Evolutionary conservation across 1,140 invertebrate species (phyloP), one percentile per base, ranked within the genome.

Genomic region (Littorina saxatilis): DNA sequence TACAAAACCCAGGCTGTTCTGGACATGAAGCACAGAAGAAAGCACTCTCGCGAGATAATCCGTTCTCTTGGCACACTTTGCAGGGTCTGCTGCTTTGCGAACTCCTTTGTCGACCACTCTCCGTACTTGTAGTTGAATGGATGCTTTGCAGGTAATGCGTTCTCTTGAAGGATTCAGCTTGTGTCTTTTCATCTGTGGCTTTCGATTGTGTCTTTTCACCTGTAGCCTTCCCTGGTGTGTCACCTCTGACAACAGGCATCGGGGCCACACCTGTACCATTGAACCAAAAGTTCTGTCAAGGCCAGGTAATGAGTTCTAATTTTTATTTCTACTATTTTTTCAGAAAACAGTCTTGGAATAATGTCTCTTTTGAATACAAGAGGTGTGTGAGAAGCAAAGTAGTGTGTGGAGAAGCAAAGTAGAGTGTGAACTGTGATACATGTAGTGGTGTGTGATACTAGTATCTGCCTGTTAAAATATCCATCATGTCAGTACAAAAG

Each of bases 1-100:
- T 52, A 37, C 74, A 76, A 50, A 76, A 58, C 50, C 29, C 74
- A 23, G 74, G 74, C 55, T 76, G 74, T 7, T 39, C 74, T 20
- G 74, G 74, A 39, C 74, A 76, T 13, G 32, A 17, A 7, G 50
- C 29, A 39, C 74, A 76, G 23, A 76, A 76, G 50, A 58, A 76
- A 39, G 27, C 35, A 37, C 74, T 76, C 47, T 52, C 50, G 55
- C 47, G 40, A 37, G 50, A 11, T 11, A 76, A 76, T 32, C 74
- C 74, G 35, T 58, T 29, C 50, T 76, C 74, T 37, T 32, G n/a
- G 55, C 74, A 76, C 50, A 23, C 29, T 39, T 76, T 76, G 29
- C 55, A 58, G 0, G 50, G 74, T 20, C 29, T 40, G 13, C 23
- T 39, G 35, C 32, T 17, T 39, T 29, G 66, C 35, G 61, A 68